These are phyloP conservation scores for Kradibia gibbosae DNA, from an alignment of 1,140 invertebrate genomes.

Conservation along the genomic window DNA sequence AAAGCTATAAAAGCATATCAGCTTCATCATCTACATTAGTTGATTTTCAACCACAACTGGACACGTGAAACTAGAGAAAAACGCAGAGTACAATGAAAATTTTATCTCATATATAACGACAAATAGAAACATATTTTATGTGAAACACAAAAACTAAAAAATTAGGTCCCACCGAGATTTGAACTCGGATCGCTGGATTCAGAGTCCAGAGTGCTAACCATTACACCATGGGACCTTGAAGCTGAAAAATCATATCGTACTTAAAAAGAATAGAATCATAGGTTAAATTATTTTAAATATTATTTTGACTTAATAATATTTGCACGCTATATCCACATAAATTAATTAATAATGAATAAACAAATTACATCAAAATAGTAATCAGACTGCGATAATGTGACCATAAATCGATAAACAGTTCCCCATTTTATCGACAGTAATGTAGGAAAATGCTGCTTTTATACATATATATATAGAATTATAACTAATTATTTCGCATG, in stretches of 20 bases:
- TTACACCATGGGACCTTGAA: slow-evolving; percentile 67
- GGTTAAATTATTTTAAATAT: slow-evolving; percentile 7
- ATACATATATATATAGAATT: no score
- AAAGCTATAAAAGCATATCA: no score
- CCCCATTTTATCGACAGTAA: slow-evolving; percentile 1
- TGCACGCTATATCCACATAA: no score
- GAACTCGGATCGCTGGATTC: slow-evolving; percentile 85
- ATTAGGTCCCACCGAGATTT: slow-evolving; percentile 76
- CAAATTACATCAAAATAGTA: neutral
- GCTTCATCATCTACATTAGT: no score
- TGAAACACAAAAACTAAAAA: slow-evolving; percentile 57
- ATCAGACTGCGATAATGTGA: neutral
- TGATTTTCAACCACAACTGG: no score
- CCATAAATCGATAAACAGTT: neutral
- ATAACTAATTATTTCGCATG: no score
- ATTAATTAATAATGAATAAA: neutral
- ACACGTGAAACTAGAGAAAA: no score
- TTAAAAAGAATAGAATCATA: neutral
- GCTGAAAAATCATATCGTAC: slow-evolving; percentile 2
- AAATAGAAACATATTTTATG: neutral
- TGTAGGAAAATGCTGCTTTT: no score
- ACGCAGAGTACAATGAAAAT: no score
- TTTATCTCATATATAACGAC: neutral
- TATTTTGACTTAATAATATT: neutral
- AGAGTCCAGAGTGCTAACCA: slow-evolving; percentile 80